phyloP scores from a whole-genome alignment of 2,888 invertebrate species.

The Synergus laeviventris region DNA sequence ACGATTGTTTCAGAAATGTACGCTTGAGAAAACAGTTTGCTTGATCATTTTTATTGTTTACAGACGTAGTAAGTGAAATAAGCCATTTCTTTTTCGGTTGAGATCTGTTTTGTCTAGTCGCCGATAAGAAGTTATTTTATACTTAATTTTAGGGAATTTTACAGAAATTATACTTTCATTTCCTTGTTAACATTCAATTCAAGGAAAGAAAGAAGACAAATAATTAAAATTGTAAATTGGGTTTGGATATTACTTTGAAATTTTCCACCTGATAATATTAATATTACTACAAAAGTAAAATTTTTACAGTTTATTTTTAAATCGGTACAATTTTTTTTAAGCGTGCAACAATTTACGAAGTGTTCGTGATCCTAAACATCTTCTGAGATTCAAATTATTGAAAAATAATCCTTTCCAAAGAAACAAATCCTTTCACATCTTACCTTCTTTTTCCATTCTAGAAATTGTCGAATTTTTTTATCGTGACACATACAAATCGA shows the following conservation, averaged over 20 bases:
- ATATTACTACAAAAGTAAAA: neutral
- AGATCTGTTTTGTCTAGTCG: neutral
- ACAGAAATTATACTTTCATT: neutral
- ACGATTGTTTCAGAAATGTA: constrained; percentile 32
- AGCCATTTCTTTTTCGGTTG: neutral
- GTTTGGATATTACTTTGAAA: neutral
- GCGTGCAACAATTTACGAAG: neutral
- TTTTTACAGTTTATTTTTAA: neutral
- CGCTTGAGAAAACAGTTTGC: neutral
- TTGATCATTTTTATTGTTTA: neutral
- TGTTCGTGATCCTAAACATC: neutral
- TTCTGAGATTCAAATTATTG: neutral
- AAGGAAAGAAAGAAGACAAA: neutral
- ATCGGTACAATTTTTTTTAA: neutral
- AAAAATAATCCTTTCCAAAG: neutral
- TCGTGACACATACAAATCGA: constrained; percentile 47
- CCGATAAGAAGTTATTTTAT: neutral
- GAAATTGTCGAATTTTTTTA: neutral
- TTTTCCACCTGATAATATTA: neutral
- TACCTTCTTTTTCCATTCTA: neutral
- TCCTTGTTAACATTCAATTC: neutral
- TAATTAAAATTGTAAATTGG: neutral
- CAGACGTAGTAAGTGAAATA: neutral
- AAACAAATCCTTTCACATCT: neutral
- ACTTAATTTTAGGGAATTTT: neutral